Evolutionary conservation across 2,888 invertebrate genomes (phyloP).

Genomic region (Digitonthophagus gazella): DNA sequence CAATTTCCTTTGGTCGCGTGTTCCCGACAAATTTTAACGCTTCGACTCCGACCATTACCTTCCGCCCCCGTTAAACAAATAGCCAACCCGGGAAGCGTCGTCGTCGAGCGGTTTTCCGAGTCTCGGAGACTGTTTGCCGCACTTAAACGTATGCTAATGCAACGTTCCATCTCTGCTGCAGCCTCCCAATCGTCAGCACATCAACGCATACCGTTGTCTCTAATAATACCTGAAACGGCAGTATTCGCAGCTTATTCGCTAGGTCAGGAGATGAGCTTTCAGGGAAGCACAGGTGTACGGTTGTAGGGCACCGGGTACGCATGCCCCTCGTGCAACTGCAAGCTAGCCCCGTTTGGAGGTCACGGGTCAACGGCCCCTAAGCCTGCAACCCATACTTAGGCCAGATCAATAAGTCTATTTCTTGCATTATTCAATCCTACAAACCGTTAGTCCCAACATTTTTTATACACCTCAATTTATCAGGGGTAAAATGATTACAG

Average conservation of each 20-base stretch:
- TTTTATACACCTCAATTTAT: background rate
- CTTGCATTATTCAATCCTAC: slow-evolving; percentile 7
- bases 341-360: slow-evolving; percentile 29
- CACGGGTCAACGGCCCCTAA: slow-evolving; percentile 30
- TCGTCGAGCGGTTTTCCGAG: no score
- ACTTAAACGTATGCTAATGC: no score
- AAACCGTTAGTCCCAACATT: background rate
- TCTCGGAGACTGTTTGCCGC: no score
- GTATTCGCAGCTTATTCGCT: background rate
- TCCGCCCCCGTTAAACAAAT: background rate
- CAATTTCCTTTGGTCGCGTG: background rate
- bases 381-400: slow-evolving; percentile 30
- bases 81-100: no score
- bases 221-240: background rate
- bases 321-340: slow-evolving; percentile 28
- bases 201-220: background rate
- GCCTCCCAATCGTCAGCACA: background rate
- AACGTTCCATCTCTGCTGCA: background rate
- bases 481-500: no score
- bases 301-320: slow-evolving; percentile 16
- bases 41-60: background rate
- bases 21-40: no score
- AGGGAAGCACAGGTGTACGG: background rate
- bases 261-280: background rate
- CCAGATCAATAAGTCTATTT: slow-evolving; percentile 18